Evolutionary conservation across 2,797 vertebrate genomes (phyloP).

Genomic region (Alauda arvensis): DNA sequence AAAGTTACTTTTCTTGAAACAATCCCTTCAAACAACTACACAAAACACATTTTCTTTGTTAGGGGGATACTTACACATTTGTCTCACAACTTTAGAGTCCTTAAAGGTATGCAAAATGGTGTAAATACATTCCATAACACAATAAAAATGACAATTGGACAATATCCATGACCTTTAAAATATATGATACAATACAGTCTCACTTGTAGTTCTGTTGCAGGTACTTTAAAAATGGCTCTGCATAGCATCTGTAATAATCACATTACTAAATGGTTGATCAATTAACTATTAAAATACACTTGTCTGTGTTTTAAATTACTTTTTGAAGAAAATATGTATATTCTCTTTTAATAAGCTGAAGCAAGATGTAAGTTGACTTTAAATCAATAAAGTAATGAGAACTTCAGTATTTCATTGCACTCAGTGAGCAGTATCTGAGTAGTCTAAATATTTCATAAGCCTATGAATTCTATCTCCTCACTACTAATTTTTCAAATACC

Average conservation of each 20-base stretch:
- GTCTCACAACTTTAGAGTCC: not conserved
- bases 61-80: not conserved
- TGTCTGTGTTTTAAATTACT: conserved; percentile 4
- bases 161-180: conserved; percentile 2
- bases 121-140: not conserved
- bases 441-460: not conserved
- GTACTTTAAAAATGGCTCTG: not conserved
- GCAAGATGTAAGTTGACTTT: not conserved
- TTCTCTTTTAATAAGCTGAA: not conserved
- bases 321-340: not conserved
- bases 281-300: conserved; percentile 10
- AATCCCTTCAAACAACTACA: not conserved
- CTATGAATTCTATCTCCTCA: not conserved
- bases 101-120: not conserved
- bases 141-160: not conserved
- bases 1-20: not conserved
- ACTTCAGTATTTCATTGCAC: not conserved
- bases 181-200: not conserved
- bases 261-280: not conserved
- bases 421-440: not conserved
- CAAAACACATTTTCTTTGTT: not conserved
- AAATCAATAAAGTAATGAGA: conserved; percentile 25
- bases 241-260: not conserved
- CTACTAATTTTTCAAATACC: not conserved
- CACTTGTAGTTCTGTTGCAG: not conserved